Conservation (phyloP, 2,888 invertebrate genomes). For the Oligia strigilis region DNA sequence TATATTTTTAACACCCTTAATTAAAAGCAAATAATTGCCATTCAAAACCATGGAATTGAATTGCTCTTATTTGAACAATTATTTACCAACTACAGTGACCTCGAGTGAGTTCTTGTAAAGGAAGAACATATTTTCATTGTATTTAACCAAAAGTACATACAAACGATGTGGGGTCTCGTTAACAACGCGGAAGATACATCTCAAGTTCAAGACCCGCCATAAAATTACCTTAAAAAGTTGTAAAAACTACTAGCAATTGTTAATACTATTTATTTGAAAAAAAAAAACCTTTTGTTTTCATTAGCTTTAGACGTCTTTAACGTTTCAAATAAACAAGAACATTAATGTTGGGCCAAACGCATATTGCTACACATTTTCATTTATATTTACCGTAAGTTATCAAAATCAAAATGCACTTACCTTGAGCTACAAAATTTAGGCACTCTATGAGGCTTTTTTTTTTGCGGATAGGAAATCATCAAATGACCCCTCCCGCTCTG, state of each 20-base stretch:
- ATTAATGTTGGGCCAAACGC: conserved; percentile 28
- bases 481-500: too few relatives aligned
- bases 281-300: conserved; percentile 40
- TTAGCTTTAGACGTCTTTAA: conserved; percentile 40
- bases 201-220: conserved; percentile 32
- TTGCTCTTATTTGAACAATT: background rate
- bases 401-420: background rate
- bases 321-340: conserved; percentile 46
- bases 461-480: too few relatives aligned
- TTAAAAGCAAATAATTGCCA: background rate
- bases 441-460: background rate
- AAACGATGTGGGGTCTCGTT: conserved; percentile 1
- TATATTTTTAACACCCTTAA: too few relatives aligned
- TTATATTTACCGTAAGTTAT: background rate
- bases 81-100: background rate
- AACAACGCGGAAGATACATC: conserved; percentile 10
- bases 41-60: background rate
- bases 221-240: conserved; percentile 53
- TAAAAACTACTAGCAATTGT: conserved; percentile 49
- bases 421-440: background rate
- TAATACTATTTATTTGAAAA: conserved; percentile 26
- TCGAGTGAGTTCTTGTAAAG: background rate
- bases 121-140: too few relatives aligned
- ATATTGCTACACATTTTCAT: conserved; percentile 5
- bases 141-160: background rate